Evolutionary conservation across 2,113 vertebrate genomes (phyloP), one percentile per base, ranked within the genome.

Genomic region (Strix aluco): DNA sequence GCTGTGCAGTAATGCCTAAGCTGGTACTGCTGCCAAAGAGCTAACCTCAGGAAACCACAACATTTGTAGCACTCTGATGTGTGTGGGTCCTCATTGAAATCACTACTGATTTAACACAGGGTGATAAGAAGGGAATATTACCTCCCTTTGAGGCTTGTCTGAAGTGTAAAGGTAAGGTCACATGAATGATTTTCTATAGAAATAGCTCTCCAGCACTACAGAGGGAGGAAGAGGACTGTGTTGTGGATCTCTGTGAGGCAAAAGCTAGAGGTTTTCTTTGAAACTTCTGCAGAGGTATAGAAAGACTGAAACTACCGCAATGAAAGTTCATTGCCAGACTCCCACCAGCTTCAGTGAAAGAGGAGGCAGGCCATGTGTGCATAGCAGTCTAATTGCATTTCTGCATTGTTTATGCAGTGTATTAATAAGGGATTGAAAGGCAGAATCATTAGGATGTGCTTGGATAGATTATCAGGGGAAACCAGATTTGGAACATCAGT

Each of bases 371-470:
- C 65, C 65, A n/a, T 94, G 87, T 63, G 74, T 94, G 79, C 85
- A 73, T n/a, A 75, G 61, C 80, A 51, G 86, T 87, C 88, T 98
- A 98, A 98, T 97, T 98, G 95, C 97, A 90, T 95, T 83, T 95
- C 62, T 94, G 83, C 67, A 66, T 96, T 97, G 95, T 97, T 97
- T 97, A 63, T 54, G 52, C 83, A 78, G 85, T 72, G 92, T 81
- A 95, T 97, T 97, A 94, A 95, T 82, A 95, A 96, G 88, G 54
- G 54, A 78, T 75, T 91, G 81, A 95, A 94, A 94, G 86, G 54
- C 92, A 83, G 88, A 79, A 88, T 97, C 95, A 97, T 98, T 98
- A 97, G 84, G 92, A 95, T 95, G 87, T 92, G 88, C 77, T 89
- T 63, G 52, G 86, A 51, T 65, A 90, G 77, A 91, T 95, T 93